These are phyloP conservation scores for Globia sparganii DNA, from an alignment of 2,888 invertebrate species.

Conservation along the genomic window DNA sequence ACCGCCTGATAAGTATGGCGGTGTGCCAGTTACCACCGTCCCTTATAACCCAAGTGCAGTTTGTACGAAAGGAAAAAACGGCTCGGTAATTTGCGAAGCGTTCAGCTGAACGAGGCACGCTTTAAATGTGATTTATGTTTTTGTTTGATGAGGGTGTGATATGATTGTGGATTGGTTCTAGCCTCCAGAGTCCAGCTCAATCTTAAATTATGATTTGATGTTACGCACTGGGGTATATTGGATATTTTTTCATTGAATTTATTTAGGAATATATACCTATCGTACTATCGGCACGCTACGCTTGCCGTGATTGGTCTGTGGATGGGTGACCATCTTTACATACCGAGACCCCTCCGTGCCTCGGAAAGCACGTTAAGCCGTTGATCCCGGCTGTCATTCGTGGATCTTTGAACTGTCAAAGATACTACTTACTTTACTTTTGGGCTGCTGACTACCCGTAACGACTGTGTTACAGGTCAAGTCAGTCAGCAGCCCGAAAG, in stretches of 20 bases:
- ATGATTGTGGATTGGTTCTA: slow-evolving; percentile 33
- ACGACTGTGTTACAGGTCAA: no score
- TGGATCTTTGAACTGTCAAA: no score
- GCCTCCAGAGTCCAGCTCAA: slow-evolving; percentile 26
- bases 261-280: background rate
- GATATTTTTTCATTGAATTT: background rate
- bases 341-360: no score
- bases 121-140: slow-evolving; percentile 52
- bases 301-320: no score
- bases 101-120: slow-evolving; percentile 45
- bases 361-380: no score
- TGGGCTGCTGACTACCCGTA: no score
- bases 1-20: slow-evolving; percentile 60
- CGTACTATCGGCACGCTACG: no score
- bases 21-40: slow-evolving; percentile 57
- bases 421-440: no score
- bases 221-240: background rate
- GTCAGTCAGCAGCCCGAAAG: no score
- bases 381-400: no score
- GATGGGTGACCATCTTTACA: no score
- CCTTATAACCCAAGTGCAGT: slow-evolving; percentile 53
- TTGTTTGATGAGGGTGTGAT: slow-evolving; percentile 39
- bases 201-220: slow-evolving; percentile 38
- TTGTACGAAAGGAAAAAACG: slow-evolving; percentile 56
- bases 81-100: slow-evolving; percentile 53